Evolutionary conservation across 1,140 invertebrate genomes (phyloP), one percentile per base, ranked within the genome.

Genomic region (Temnothorax curvispinosus): DNA sequence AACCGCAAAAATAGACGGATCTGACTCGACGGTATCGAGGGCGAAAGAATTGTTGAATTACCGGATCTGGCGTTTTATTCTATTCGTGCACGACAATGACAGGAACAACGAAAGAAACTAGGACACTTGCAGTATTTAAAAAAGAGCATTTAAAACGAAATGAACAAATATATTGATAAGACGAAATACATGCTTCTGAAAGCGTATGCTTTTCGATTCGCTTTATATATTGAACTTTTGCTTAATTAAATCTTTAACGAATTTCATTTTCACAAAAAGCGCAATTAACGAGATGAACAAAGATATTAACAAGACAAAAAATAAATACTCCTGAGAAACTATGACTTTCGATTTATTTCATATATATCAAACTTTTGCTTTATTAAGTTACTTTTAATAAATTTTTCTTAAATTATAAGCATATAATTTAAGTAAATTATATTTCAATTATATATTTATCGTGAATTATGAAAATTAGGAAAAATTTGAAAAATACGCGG

Each of bases 361-460:
- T 21, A 21, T 47, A 27, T 27, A 27, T 72, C 5, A 32, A 15
- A 62, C 2, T 38, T n/a, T 72, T 35, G 4, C 4, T 50, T 72
- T 2, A 8, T 72, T 52, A 72, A 72, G 11, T 72, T 18, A 35
- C 2, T 5, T 72, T 32, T 44, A 72, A 32, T 32, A 0, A 52
- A 32, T 72, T 44, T 44, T 27, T 27, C 9, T 72, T 71, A 11
- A 71, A n/a, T 71, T 27, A 9, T n/a, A 18, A 18, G 35, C 15
- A 35, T 0, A 27, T 8, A 52, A 21, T 21, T 21, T 21, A 54
- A 72, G 47, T 72, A 8, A 72, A 54, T 54, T 8, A 35, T 52
- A 52, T 54, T 67, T 32, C 21, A 72, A 54, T 72, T 71, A 32
- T 32, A 27, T 47, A 50, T 71, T 71, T 71, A 50, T 50, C 7